Evolutionary conservation across 2,797 vertebrate species (phyloP).

Genomic region (Protonibea diacanthus): DNA sequence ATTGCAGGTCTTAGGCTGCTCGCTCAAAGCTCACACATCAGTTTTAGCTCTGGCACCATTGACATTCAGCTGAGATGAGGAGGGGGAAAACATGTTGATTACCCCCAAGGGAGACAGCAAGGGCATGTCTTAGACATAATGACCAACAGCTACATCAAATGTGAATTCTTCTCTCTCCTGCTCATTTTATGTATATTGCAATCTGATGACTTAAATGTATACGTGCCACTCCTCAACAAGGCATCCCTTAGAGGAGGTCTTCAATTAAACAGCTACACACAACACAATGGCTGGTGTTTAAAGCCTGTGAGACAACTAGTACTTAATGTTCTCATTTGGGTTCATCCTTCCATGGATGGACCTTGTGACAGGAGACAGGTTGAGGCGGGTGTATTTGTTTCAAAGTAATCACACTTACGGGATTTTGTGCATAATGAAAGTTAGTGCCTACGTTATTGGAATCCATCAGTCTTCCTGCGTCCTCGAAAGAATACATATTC

Average conservation of each 20-base stretch:
- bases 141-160: conserved; percentile 54
- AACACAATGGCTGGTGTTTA: conserved; percentile 5
- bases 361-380: conserved; percentile 57
- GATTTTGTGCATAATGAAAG: conserved; percentile 61
- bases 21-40: conserved; percentile 66
- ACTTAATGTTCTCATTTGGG: conserved; percentile 70
- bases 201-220: conserved; percentile 21
- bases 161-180: conserved; percentile 11
- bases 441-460: conserved; percentile 67
- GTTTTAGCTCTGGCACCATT: conserved; percentile 70
- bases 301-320: conserved; percentile 49
- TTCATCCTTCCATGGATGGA: conserved; percentile 46
- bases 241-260: conserved; percentile 15
- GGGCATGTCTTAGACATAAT: conserved; percentile 54
- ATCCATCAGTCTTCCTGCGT: conserved; percentile 60
- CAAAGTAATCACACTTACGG: conserved; percentile 61
- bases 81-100: conserved; percentile 68
- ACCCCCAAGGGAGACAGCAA: conserved; percentile 62
- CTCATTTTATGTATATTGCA: conserved; percentile 53
- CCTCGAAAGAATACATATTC: conserved; percentile 41
- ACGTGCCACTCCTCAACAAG: conserved; percentile 25
- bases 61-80: conserved; percentile 75
- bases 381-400: conserved; percentile 52
- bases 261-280: conserved; percentile 9
- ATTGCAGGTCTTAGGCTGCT: conserved; percentile 61